These are phyloP conservation scores for Maccullochella peelii DNA, from an alignment of 2,113 vertebrate species.

Conservation along the genomic window DNA sequence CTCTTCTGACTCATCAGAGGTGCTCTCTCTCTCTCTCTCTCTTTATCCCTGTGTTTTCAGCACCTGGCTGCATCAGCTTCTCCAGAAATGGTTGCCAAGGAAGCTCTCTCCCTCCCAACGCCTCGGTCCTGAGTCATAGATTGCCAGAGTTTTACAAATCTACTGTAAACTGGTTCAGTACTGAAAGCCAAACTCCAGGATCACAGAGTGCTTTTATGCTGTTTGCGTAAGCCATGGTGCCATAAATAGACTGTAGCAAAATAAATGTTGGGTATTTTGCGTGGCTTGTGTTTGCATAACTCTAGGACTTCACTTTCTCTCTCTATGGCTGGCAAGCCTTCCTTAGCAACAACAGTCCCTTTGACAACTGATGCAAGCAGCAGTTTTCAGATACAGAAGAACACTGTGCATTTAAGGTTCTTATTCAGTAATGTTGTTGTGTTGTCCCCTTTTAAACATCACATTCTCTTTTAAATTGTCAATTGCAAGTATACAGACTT, in stretches of 20 bases:
- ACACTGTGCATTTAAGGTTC: slow-evolving; percentile 9
- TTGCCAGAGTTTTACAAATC: slow-evolving; percentile 21
- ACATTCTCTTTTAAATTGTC: slow-evolving; percentile 6
- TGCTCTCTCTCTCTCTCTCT: slow-evolving; percentile 4
- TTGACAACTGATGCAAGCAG: slow-evolving; percentile 41
- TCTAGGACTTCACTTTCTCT: slow-evolving; percentile 12
- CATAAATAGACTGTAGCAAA: neutral
- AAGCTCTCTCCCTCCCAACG: slow-evolving; percentile 39
- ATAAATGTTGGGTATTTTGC: neutral
- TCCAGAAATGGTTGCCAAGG: slow-evolving; percentile 63
- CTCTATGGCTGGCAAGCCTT: slow-evolving; percentile 5
- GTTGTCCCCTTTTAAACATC: neutral
- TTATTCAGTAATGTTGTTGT: neutral
- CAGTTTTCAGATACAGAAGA: slow-evolving; percentile 12
- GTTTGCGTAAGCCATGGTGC: neutral
- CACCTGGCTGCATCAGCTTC: slow-evolving; percentile 31
- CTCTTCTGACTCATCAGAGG: slow-evolving; percentile 73
- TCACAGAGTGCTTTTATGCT: neutral
- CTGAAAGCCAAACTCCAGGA: neutral
- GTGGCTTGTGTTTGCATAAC: neutral
- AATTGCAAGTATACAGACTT: neutral
- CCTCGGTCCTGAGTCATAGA: slow-evolving; percentile 26
- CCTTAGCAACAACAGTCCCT: slow-evolving; percentile 49
- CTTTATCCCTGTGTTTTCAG: slow-evolving; percentile 3
- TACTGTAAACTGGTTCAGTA: neutral